phyloP scores from a whole-genome alignment of 2,888 invertebrate species.

The Plebejus anna region DNA sequence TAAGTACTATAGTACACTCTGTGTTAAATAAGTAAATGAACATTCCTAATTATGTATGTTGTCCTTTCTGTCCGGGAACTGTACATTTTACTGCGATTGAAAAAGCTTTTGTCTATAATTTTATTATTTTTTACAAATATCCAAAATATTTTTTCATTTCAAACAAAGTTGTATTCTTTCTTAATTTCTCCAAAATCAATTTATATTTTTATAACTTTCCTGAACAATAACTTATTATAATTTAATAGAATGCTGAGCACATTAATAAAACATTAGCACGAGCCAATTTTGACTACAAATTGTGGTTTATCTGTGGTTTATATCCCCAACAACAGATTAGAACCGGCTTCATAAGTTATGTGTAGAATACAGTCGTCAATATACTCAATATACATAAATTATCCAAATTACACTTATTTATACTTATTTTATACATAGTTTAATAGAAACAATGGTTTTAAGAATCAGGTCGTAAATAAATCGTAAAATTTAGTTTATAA shows the following conservation, averaged over 20 bases:
- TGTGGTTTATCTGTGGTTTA: conserved; percentile 7
- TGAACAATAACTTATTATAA: conserved; percentile 18
- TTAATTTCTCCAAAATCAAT: background rate
- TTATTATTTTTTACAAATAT: no score
- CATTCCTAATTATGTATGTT: no score
- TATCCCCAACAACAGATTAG: background rate
- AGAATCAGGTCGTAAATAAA: background rate
- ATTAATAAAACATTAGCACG: conserved; percentile 24
- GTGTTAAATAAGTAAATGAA: no score
- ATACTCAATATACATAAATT: background rate
- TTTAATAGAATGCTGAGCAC: background rate
- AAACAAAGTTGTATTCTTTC: background rate
- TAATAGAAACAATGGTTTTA: background rate
- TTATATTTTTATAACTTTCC: background rate
- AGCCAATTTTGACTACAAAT: conserved; percentile 4
- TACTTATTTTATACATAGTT: conserved; percentile 21
- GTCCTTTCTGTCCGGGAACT: no score
- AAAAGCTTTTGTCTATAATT: no score
- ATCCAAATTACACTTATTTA: conserved; percentile 20
- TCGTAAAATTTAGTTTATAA: conserved; percentile 2
- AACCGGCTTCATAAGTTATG: conserved; percentile 9
- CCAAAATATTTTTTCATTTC: no score
- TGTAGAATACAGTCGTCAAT: conserved; percentile 7
- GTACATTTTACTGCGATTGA: no score
- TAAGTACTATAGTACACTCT: no score